A percentile compares a stretch with the other conserved stretches of the same genome.
These are phyloP conservation scores for Fundulus diaphanus DNA, from an alignment of 2,797 vertebrate genomes.

Conservation along the genomic window DNA sequence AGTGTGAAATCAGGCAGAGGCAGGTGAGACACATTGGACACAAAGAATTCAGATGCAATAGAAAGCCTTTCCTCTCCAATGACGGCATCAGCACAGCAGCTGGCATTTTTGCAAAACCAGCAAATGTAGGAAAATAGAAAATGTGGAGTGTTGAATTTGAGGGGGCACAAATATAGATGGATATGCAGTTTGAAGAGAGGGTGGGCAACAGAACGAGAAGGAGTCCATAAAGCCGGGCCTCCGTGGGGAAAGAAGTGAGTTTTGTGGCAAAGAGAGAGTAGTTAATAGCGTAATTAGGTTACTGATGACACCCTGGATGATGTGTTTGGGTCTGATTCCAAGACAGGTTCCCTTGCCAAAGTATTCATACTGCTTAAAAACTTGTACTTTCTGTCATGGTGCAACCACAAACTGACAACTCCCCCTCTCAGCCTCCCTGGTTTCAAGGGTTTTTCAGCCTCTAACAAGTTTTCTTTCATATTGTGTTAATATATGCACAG, in stretches of 20 bases:
- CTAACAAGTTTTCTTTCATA: no score
- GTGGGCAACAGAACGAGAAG: constrained; percentile 2
- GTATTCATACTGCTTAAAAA: background rate
- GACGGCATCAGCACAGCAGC: constrained; percentile 29
- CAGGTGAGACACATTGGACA: constrained; percentile 16
- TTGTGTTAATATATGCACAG: no score
- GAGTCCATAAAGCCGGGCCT: constrained; percentile 14
- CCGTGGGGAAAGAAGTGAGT: constrained; percentile 36
- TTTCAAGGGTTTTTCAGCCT: no score
- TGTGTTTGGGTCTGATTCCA: constrained; percentile 72
- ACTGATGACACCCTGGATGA: constrained; percentile 75
- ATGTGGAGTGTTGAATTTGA: constrained; percentile 18
- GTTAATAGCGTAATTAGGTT: constrained; percentile 79
- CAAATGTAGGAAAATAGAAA: constrained; percentile 22
- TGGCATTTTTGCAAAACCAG: constrained; percentile 41
- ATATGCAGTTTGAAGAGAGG: constrained; percentile 32
- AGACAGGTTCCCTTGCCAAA: constrained; percentile 50
- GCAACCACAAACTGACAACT: background rate
- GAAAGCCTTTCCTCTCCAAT: constrained; percentile 8
- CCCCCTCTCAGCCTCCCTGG: no score
- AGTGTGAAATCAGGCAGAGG: constrained; percentile 25
- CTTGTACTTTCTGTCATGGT: background rate
- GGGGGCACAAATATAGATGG: constrained; percentile 29
- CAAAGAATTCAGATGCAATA: background rate
- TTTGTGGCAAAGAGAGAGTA: constrained; percentile 60